phyloP scores from a whole-genome alignment of 1,140 invertebrate species.

The Brachionus rotundiformis region DNA sequence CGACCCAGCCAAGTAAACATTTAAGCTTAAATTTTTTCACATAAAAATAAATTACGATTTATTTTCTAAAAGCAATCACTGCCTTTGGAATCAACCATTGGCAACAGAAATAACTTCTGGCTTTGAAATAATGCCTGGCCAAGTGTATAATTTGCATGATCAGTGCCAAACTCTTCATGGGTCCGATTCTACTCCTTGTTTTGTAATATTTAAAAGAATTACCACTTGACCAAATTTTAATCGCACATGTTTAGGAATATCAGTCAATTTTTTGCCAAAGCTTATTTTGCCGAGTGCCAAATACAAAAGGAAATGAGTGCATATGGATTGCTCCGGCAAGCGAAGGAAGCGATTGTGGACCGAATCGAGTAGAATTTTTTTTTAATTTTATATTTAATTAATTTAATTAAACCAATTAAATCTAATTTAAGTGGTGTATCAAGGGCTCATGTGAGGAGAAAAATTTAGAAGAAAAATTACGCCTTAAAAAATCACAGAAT shows the following conservation, averaged over 20 bases:
- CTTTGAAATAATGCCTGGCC: slow-evolving; percentile 17
- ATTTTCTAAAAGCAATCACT: slow-evolving; percentile 4
- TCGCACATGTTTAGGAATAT: slow-evolving; percentile 40
- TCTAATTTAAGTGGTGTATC: slow-evolving; percentile 4
- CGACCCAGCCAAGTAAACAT: background rate
- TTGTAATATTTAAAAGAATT: no score
- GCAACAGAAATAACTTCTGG: background rate
- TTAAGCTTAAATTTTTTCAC: background rate
- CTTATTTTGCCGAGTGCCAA: background rate
- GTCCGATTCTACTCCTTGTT: slow-evolving; percentile 16
- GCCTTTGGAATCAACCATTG: background rate
- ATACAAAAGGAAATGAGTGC: background rate
- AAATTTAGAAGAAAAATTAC: background rate
- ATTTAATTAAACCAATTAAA: background rate
- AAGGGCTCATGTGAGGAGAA: background rate
- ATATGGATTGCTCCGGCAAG: slow-evolving; percentile 26
- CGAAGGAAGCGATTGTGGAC: slow-evolving; percentile 16
- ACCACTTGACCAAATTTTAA: no score
- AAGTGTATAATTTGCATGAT: slow-evolving; percentile 30
- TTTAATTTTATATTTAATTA: background rate
- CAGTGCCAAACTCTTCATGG: slow-evolving; percentile 17
- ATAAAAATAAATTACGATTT: no score
- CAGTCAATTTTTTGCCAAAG: slow-evolving; percentile 36
- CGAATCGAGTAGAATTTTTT: background rate
- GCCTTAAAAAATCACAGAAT: slow-evolving; percentile 2